Conservation (phyloP, 2,113 vertebrate genomes). For the Chrysemys picta region DNA sequence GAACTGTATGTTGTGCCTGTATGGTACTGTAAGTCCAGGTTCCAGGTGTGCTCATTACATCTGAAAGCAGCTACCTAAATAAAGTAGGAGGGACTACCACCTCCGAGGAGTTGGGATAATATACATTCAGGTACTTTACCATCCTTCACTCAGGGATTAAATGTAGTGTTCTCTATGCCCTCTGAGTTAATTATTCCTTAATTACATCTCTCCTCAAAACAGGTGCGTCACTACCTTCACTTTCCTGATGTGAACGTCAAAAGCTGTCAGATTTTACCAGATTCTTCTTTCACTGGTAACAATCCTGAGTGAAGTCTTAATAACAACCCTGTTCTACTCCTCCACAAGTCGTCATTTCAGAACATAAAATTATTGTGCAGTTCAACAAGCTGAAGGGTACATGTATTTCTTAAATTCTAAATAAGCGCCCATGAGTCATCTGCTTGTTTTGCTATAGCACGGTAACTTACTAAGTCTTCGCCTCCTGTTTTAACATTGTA, state of each 20-base stretch:
- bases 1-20: neutral
- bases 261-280: constrained; percentile 31
- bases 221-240: neutral
- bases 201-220: neutral
- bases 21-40: neutral
- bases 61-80: neutral
- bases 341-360: neutral
- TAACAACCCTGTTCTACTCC: neutral
- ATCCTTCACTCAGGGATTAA: neutral
- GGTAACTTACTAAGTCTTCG: neutral
- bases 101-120: neutral
- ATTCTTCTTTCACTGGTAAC: constrained; percentile 29
- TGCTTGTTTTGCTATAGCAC: neutral
- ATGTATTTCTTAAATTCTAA: neutral
- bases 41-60: accelerated
- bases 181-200: neutral
- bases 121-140: neutral
- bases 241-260: constrained; percentile 9
- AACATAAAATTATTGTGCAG: neutral
- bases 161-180: neutral
- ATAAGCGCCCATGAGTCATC: neutral
- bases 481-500: neutral
- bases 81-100: neutral
- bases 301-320: neutral
- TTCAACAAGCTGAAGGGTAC: neutral